phyloP scores from a whole-genome alignment of 2,113 vertebrate species.

The Heterotis niloticus region DNA sequence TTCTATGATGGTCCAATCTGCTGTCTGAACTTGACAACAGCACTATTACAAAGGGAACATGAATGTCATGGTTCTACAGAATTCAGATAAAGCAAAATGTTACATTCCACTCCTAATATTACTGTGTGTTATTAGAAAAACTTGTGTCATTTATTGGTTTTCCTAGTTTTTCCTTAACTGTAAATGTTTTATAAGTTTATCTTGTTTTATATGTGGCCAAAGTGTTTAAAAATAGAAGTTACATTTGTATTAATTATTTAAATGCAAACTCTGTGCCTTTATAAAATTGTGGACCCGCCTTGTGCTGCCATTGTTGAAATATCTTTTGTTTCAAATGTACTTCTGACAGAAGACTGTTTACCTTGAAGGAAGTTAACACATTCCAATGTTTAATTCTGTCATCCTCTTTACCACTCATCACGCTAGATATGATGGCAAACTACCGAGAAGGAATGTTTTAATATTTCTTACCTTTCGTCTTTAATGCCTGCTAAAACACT shows the following conservation, averaged over 20 bases:
- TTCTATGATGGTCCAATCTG: background rate
- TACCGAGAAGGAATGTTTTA: background rate
- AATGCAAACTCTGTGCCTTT: background rate
- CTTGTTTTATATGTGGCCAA: background rate
- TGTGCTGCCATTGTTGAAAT: conserved; percentile 13
- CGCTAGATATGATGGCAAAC: background rate
- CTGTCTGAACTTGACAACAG: background rate
- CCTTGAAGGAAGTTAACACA: conserved; percentile 1
- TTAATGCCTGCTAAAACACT: background rate
- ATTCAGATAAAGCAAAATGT: background rate
- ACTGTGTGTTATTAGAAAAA: background rate
- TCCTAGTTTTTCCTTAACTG: conserved; percentile 1
- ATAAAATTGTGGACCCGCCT: background rate
- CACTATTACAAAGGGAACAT: background rate
- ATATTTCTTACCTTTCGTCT: background rate
- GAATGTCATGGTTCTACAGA: background rate
- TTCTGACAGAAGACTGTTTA: background rate
- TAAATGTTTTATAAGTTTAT: background rate
- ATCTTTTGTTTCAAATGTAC: background rate
- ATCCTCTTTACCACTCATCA: background rate
- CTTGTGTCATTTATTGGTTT: background rate
- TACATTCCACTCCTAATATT: background rate
- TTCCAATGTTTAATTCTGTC: background rate
- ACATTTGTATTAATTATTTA: conserved; percentile 5
- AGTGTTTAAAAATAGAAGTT: conserved; percentile 5